A percentile compares a stretch with the other conserved stretches of the same genome.
These are phyloP conservation scores for Thecocarcelia acutangulata DNA, from an alignment of 2,888 invertebrate species.

Conservation along the genomic window DNA sequence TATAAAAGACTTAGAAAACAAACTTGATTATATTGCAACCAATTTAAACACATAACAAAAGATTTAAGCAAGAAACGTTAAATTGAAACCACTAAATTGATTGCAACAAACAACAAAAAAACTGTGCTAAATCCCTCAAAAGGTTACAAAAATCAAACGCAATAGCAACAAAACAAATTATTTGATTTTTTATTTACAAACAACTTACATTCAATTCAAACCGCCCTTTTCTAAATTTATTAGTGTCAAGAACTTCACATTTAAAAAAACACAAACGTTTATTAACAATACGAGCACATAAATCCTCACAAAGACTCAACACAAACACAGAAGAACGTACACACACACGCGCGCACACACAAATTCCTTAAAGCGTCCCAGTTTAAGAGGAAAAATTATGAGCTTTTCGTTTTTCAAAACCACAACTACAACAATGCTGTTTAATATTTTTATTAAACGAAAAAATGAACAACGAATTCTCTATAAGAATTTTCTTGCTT, in stretches of 20 bases:
- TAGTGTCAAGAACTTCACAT: constrained; percentile 43
- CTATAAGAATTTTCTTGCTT: constrained; percentile 37
- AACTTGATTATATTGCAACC: constrained; percentile 1
- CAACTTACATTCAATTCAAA: constrained; percentile 33
- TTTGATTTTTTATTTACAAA: neutral
- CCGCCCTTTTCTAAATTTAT: constrained; percentile 38
- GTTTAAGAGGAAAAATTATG: constrained; percentile 9
- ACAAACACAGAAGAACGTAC: neutral
- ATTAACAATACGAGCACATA: neutral
- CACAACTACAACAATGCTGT: constrained; percentile 37
- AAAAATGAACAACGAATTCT: constrained; percentile 30
- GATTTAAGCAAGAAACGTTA: constrained; percentile 42
- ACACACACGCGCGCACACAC: neutral
- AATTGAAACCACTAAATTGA: neutral
- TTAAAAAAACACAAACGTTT: constrained; percentile 7
- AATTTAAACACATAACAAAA: constrained; percentile 13
- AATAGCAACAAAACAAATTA: neutral
- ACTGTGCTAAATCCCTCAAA: too few relatives aligned
- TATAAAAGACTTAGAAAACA: constrained; percentile 37
- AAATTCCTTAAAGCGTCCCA: constrained; percentile 45
- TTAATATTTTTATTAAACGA: constrained; percentile 6
- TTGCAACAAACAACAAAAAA: neutral
- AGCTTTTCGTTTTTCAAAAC: constrained; percentile 23
- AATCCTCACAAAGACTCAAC: constrained; percentile 23
- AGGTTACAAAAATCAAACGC: too few relatives aligned